Conservation (phyloP, 2,113 vertebrate genomes). For the Axis porcinus region DNA sequence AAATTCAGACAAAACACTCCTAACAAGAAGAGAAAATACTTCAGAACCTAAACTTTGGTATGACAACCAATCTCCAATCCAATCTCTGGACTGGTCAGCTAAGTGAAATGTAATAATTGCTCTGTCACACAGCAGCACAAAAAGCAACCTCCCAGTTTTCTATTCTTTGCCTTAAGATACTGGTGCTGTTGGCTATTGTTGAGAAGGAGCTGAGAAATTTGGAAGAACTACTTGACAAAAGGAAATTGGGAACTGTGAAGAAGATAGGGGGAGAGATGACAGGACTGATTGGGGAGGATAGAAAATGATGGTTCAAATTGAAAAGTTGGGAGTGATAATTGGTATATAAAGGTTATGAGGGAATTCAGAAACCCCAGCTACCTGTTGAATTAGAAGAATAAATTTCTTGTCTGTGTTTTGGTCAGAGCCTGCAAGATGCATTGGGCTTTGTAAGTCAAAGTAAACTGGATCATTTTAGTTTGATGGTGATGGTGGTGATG, state of each 20-base stretch:
- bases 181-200: not conserved
- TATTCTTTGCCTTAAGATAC: not conserved
- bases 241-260: not conserved
- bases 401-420: not conserved
- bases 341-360: not conserved
- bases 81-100: not conserved
- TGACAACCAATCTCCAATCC: constrained; percentile 21
- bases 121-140: not conserved
- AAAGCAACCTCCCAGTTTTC: not conserved
- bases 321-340: not conserved
- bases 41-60: not conserved
- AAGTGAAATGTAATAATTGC: constrained; percentile 15
- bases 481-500: not conserved
- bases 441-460: not conserved
- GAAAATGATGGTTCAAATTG: not conserved
- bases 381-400: not conserved
- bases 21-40: constrained; percentile 15
- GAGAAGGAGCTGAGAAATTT: not conserved
- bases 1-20: not conserved
- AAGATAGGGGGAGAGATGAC: not conserved
- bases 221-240: not conserved
- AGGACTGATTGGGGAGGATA: not conserved
- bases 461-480: not conserved
- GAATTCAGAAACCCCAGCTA: not conserved
- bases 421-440: not conserved